These are phyloP conservation scores for Actinia equina DNA, from an alignment of 64 coral and sea anemone species.

Conservation along the genomic window DNA sequence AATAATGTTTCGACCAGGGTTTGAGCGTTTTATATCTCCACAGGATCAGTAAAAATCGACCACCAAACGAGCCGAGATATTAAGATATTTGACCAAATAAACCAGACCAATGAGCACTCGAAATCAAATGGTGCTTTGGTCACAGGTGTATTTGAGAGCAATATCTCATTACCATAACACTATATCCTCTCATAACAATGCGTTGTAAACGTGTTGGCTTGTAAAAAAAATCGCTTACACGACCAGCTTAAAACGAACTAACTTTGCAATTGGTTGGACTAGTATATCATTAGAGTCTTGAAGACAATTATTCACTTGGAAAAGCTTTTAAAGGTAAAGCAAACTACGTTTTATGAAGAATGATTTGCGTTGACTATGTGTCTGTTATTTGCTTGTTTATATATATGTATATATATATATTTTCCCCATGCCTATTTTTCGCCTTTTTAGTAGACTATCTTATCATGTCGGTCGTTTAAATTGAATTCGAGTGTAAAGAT, in stretches of 20 bases:
- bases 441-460: too few species aligned
- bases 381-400: too few species aligned
- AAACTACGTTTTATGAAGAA: too few species aligned
- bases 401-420: too few species aligned
- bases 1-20: too few species aligned
- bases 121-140: not conserved
- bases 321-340: too few species aligned
- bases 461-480: too few species aligned
- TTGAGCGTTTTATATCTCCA: too few species aligned
- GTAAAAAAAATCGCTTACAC: not conserved
- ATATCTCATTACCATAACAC: not conserved
- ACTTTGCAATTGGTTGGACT: too few species aligned
- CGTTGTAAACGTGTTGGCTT: slow-evolving; percentile 2
- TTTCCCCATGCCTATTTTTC: too few species aligned
- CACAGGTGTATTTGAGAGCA: not conserved
- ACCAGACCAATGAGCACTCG: not conserved
- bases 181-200: not conserved
- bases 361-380: too few species aligned
- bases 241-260: not conserved
- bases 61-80: not conserved
- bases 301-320: not conserved
- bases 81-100: not conserved
- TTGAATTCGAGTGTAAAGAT: too few species aligned
- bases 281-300: not conserved
- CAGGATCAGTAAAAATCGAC: not conserved